A percentile compares a stretch with the other conserved stretches of the same genome.
Evolutionary conservation across 2,113 vertebrate species (phyloP).

Genomic region (Thunnus maccoyii): DNA sequence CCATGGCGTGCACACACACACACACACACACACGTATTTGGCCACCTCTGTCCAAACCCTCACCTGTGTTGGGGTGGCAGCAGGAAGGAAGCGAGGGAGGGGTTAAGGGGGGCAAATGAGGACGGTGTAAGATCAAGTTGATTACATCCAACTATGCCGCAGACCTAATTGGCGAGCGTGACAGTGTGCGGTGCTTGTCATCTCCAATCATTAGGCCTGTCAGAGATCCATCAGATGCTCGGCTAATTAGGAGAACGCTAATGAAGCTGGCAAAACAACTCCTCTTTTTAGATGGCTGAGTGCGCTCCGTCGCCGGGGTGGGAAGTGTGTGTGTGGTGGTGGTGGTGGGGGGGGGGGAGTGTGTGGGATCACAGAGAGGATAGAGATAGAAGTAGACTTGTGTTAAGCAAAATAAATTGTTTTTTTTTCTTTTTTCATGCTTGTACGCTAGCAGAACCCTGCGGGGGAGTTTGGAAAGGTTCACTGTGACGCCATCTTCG

Average conservation of each 20-base stretch:
- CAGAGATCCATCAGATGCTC: constrained; percentile 99
- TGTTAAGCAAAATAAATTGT: neutral
- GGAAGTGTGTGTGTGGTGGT: constrained; percentile 70
- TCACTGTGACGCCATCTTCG: neutral
- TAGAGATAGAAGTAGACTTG: neutral
- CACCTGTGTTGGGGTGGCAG: constrained; percentile 87
- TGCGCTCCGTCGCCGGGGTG: constrained; percentile 81
- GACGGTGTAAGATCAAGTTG: constrained; percentile 99
- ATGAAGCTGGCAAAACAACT: constrained; percentile 99
- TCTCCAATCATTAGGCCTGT: constrained; percentile 99
- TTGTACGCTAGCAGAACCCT: neutral
- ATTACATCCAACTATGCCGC: constrained; percentile 98
- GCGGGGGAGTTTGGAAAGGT: neutral
- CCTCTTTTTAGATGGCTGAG: constrained; percentile 97
- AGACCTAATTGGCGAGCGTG: constrained; percentile 99
- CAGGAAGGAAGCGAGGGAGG: constrained; percentile 83
- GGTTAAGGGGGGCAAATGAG: constrained; percentile 74
- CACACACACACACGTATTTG: too few relatives aligned
- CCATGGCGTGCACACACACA: neutral
- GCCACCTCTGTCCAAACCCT: constrained; percentile 74
- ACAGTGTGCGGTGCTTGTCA: constrained; percentile 98
- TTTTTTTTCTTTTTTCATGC: neutral
- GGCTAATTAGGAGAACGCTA: constrained; percentile 99
- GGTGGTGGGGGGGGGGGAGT: constrained; percentile 11
- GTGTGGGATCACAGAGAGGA: constrained; percentile 11